A percentile compares a stretch with the other conserved stretches of the same genome.
phyloP scores from a whole-genome alignment of 2,888 invertebrate genomes.

The Euzetes globulus region DNA sequence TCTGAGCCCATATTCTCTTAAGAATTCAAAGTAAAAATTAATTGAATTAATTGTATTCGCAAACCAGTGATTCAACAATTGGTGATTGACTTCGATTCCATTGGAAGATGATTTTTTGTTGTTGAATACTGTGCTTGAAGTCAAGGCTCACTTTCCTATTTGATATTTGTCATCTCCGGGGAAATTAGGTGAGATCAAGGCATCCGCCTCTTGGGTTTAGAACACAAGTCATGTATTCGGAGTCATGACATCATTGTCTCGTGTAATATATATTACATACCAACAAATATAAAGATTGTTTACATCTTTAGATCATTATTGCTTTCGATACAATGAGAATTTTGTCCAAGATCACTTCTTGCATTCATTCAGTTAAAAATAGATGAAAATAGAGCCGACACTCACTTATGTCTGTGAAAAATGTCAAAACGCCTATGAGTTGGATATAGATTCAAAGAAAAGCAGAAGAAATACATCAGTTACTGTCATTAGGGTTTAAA shows the following conservation, averaged over 20 bases:
- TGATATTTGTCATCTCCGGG: slow-evolving; percentile 5
- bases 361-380: no score
- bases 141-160: slow-evolving; percentile 8
- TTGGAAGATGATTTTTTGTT: slow-evolving; percentile 10
- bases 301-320: slow-evolving; percentile 3
- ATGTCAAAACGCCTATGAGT: neutral
- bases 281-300: slow-evolving; percentile 8
- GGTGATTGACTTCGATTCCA: neutral
- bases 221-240: neutral
- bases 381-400: no score
- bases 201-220: neutral
- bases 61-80: slow-evolving; percentile 20
- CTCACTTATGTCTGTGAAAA: no score
- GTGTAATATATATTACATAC: neutral
- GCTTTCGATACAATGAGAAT: neutral
- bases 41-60: neutral
- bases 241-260: slow-evolving; percentile 24
- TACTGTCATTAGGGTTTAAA: no score
- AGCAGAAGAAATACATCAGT: neutral
- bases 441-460: neutral
- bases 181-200: slow-evolving; percentile 29
- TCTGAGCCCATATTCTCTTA: no score
- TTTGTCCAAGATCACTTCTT: neutral
- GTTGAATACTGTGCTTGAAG: neutral
- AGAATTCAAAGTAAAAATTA: neutral